phyloP scores from a whole-genome alignment of 1,140 invertebrate genomes.

The Acromyrmex heyeri region DNA sequence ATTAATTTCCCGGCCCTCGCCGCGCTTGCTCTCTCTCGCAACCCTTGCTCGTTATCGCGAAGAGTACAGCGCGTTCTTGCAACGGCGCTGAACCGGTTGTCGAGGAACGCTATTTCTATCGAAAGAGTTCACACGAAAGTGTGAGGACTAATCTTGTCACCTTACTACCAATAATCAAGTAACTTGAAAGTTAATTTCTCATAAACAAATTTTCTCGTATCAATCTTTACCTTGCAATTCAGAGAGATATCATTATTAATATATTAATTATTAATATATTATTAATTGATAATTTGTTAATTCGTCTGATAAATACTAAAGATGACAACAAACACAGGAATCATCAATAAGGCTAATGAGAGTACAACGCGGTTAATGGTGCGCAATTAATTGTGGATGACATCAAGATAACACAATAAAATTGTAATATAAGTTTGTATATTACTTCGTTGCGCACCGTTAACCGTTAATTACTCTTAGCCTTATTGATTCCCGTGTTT shows the following conservation, averaged over 20 bases:
- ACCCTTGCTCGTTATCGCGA: conserved; percentile 60
- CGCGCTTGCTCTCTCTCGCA: conserved; percentile 39
- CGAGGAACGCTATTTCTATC: conserved; percentile 44
- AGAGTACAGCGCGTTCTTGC: conserved; percentile 23
- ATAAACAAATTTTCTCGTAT: background rate
- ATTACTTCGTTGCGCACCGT: no score
- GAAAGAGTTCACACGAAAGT: conserved; percentile 30
- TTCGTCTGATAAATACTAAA: background rate
- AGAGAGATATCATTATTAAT: background rate
- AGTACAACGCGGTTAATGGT: no score
- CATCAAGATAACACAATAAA: no score
- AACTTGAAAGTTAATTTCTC: background rate
- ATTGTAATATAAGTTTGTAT: no score
- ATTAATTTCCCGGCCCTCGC: conserved; percentile 65
- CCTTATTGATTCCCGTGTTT: no score
- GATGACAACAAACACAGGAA: no score
- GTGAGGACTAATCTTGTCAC: conserved; percentile 7
- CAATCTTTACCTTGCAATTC: background rate
- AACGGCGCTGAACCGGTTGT: conserved; percentile 50
- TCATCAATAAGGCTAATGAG: no score
- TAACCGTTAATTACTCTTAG: no score
- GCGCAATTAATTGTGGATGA: no score
- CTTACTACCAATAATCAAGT: background rate
- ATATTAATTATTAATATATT: background rate
- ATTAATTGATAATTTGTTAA: background rate